Base-by-base conservation (phyloP, 2,797 vertebrate genomes). In the Botia almorhae region DNA sequence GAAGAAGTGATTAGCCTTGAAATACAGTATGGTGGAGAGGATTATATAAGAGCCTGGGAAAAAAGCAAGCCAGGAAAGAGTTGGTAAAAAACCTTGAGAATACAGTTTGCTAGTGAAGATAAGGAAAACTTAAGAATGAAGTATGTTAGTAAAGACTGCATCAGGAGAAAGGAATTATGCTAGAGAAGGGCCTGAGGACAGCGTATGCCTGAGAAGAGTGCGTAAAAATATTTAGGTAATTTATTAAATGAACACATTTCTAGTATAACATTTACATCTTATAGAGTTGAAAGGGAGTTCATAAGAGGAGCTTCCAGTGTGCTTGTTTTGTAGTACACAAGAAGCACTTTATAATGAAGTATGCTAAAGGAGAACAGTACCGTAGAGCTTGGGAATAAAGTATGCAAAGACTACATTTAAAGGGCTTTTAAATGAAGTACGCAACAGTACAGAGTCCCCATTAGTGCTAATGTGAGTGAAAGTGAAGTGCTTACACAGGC, bases 381-480 rank as follows among this genome's bases (percentile, higher is more conserved):
- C 63, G 26, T 33, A 53, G 16, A 63, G 6, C 73, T 74, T 50
- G 10, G n/a, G 12, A 51, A 64, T 51, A 12, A 21, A 2, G 60
- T 11, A 36, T 65, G 60, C 13, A 0, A 63, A n/a, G 55, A 73
- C 19, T 23, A 14, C 2, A 73, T 14, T 43, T 29, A 46, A 26
- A 21, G 26, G 7, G 13, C n/a, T 33, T 13, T 19, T n/a, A 17
- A 12, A 21, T 53, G n/a, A 23, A 75, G 58, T 10, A 36, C 50
- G 61, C 61, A 39, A 5, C 23, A 75, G 3, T 39, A 39, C 36
- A 39, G 7, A 39, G 36, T 75, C 26, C 17, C 51, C 51, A 60
- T 64, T 23, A 63, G 58, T 74, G 58, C 48, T 67, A 36, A 48
- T 76, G 46, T 65, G 65, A 56, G 60, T 61, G 12, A 29, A 61